Evolutionary conservation across 2,888 invertebrate species (phyloP), one percentile per base, ranked within the genome.

Genomic region (Hirtodrosophila alboralis): DNA sequence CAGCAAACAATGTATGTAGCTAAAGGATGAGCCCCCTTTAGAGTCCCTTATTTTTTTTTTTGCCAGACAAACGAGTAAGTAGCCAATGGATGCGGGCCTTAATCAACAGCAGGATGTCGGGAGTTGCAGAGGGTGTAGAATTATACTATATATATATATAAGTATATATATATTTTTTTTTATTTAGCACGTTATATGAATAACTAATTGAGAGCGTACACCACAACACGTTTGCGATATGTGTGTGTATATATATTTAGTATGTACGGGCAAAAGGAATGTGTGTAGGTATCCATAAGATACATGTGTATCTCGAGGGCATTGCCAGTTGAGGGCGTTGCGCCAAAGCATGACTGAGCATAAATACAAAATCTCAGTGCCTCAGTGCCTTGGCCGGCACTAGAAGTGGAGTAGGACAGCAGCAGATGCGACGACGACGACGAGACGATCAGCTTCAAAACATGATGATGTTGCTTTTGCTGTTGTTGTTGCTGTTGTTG

Each of bases 161-260:
- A 4, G 5, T 21, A 21, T 21, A 21, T 21, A 21, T 21, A 21
- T 21, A 21, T 23, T 65, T 59, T 37, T 59, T 56, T 47, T 62
- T 63, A 74, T 58, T 76, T 67, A 80, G 74, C 81, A 75, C 73
- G 80, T 85, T 80, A 72, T 78, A 59, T 75, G 83, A 83, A 83
- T 85, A 83, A 73, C 80, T 80, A 83, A 85, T 80, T 80, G 83
- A 84, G 78, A 74, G 72, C 38, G 79, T 56, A 71, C 57, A 83
- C 64, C 80, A 47, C 62, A 77, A 51, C 52, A 75, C 53, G 49
- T 57, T 71, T 37, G 27, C 36, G 37, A 27, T 36, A n/a, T n/a
- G n/a, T n/a, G n/a, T n/a, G n/a, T n/a, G n/a, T n/a, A n/a, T n/a
- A n/a, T n/a, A 41, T 26, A 34, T 28, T 33, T 18, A 45, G 23